Percentiles rank a stretch among this genome's conserved stretches.
Evolutionary conservation across 2,113 vertebrate genomes (phyloP).

Genomic region (Myotis davidii): DNA sequence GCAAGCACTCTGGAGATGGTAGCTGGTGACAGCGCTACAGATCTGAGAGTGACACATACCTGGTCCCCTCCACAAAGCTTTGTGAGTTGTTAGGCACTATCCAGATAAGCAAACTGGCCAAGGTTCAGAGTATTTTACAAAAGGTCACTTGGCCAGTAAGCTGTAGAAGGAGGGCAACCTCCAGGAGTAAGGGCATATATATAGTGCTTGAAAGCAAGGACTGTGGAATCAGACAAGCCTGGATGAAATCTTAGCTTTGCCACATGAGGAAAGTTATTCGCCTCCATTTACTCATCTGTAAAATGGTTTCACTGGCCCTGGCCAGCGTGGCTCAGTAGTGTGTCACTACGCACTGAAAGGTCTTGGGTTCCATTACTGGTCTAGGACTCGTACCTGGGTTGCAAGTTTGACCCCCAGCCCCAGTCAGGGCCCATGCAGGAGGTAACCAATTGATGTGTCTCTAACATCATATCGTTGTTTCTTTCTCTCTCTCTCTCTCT

Average conservation of each 20-base stretch:
- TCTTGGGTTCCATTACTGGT: no score
- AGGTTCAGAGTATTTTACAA: background rate
- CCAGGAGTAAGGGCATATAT: background rate
- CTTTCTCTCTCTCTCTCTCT: no score
- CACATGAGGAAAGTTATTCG: background rate
- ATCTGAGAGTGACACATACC: background rate
- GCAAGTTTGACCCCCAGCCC: no score
- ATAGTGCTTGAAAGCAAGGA: background rate
- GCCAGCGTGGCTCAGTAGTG: no score
- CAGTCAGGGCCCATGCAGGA: no score
- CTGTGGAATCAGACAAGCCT: background rate
- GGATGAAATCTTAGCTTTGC: background rate
- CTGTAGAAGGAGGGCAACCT: background rate
- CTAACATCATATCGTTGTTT: no score
- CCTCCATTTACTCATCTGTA: background rate
- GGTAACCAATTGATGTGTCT: no score
- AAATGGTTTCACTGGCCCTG: background rate
- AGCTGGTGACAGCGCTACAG: background rate
- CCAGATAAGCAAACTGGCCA: background rate
- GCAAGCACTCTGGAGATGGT: background rate
- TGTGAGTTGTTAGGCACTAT: background rate
- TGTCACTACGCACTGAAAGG: no score
- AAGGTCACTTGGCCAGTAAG: background rate
- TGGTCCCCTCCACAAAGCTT: background rate
- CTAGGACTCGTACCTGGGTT: no score